phyloP scores from a whole-genome alignment of 2,113 vertebrate genomes.

The Elephantulus edwardii region DNA sequence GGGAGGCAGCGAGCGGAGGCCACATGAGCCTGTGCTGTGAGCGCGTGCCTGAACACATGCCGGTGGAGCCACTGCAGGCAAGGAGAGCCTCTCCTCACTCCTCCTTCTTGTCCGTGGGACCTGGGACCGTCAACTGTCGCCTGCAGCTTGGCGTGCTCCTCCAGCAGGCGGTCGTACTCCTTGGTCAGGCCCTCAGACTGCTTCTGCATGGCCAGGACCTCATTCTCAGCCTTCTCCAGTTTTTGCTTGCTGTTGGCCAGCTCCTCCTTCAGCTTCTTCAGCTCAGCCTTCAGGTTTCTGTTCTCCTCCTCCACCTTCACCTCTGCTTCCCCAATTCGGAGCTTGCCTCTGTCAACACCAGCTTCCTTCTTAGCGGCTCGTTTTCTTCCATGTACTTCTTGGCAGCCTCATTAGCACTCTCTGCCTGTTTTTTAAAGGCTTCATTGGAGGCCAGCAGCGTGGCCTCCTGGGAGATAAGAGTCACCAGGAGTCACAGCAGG shows the following conservation, averaged over 20 bases:
- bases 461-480: constrained; percentile 93
- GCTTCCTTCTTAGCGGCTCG: constrained; percentile 86
- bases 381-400: constrained; percentile 95
- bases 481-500: constrained; percentile 90
- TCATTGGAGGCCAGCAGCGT: constrained; percentile 92
- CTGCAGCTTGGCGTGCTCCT: constrained; percentile 89
- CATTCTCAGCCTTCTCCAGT: constrained; percentile 88
- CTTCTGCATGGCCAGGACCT: constrained; percentile 90
- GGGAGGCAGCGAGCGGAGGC: neutral
- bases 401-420: constrained; percentile 91
- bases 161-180: constrained; percentile 92
- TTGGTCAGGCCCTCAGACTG: constrained; percentile 90
- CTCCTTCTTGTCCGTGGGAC: constrained; percentile 79
- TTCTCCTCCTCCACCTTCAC: constrained; percentile 82
- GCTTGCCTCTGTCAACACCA: neutral
- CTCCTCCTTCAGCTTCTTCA: constrained; percentile 88
- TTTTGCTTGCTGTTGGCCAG: constrained; percentile 86
- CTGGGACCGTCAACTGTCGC: constrained; percentile 55
- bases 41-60: neutral
- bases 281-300: constrained; percentile 85
- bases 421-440: constrained; percentile 94
- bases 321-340: constrained; percentile 80
- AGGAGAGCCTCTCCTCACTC: constrained; percentile 64
- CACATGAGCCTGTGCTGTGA: neutral
- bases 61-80: neutral